phyloP scores from a whole-genome alignment of 2,113 vertebrate genomes.

The Misgurnus anguillicaudatus region DNA sequence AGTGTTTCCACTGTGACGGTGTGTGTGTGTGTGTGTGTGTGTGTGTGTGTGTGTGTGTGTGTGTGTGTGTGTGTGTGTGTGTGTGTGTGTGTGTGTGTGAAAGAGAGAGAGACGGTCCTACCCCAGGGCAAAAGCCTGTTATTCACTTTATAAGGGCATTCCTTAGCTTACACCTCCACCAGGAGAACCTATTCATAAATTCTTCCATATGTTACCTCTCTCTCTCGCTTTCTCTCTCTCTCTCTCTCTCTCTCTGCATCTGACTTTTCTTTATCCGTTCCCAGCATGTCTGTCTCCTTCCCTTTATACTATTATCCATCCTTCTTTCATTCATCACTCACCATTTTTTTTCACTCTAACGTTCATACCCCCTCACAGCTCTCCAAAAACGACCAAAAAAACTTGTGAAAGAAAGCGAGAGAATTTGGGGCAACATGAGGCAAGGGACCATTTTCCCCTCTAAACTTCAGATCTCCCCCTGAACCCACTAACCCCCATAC shows the following conservation, averaged over 20 bases:
- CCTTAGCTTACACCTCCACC: constrained; percentile 39
- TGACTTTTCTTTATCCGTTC: neutral
- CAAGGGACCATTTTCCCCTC: constrained; percentile 1
- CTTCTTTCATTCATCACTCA: constrained; percentile 31
- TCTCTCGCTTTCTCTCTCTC: constrained; percentile 21
- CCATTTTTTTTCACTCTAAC: neutral
- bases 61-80: constrained; percentile 26
- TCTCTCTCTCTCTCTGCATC: constrained; percentile 8
- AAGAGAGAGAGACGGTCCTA: neutral
- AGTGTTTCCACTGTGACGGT: constrained; percentile 28
- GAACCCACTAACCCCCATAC: constrained; percentile 32
- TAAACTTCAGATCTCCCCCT: constrained; percentile 29
- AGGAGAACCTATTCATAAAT: constrained; percentile 41
- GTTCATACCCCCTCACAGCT: constrained; percentile 1
- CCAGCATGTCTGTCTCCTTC: constrained; percentile 33
- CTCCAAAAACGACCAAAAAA: constrained; percentile 4
- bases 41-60: constrained; percentile 20
- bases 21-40: constrained; percentile 11
- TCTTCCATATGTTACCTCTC: constrained; percentile 40
- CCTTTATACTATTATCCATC: constrained; percentile 24
- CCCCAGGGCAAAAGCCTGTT: constrained; percentile 39
- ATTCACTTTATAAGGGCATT: constrained; percentile 54
- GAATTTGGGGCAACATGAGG: constrained; percentile 16
- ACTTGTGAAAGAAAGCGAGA: neutral
- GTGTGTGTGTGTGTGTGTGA: constrained; percentile 16